phyloP scores from a whole-genome alignment of 2,888 invertebrate genomes.

The Ditula angustiorana region DNA sequence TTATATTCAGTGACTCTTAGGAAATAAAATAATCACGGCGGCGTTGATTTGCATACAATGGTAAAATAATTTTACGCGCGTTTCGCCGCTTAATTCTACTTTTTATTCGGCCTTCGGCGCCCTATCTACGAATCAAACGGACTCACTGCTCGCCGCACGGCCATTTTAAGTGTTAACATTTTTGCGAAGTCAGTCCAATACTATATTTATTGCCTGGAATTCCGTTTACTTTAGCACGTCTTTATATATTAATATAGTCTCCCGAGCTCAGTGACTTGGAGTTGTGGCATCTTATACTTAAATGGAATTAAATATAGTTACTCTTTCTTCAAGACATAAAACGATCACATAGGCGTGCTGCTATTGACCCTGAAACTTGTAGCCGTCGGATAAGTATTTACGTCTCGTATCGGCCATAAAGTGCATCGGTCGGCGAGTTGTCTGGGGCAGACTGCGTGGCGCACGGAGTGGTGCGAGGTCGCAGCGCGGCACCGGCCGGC shows the following conservation, averaged over 20 bases:
- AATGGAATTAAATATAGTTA: neutral
- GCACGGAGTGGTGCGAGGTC: slow-evolving; percentile 40
- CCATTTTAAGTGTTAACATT: slow-evolving; percentile 81
- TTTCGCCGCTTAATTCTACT: slow-evolving; percentile 84
- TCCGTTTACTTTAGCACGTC: slow-evolving; percentile 6
- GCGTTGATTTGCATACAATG: slow-evolving; percentile 85
- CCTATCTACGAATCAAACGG: slow-evolving; percentile 84
- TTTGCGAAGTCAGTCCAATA: slow-evolving; percentile 58
- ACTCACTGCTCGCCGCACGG: slow-evolving; percentile 63
- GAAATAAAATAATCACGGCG: slow-evolving; percentile 85
- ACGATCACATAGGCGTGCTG: neutral
- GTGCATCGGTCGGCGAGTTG: slow-evolving; percentile 59
- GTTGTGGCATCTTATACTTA: neutral
- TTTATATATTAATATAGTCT: neutral
- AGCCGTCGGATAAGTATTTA: slow-evolving; percentile 35
- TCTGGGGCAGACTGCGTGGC: slow-evolving; percentile 75
- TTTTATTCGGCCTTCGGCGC: slow-evolving; percentile 82
- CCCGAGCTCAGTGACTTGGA: neutral
- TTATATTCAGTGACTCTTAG: slow-evolving; percentile 82
- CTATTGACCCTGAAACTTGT: slow-evolving; percentile 35
- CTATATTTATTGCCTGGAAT: slow-evolving; percentile 34
- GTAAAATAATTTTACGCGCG: slow-evolving; percentile 86
- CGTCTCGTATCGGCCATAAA: slow-evolving; percentile 54
- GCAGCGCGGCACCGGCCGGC: slow-evolving; percentile 49
- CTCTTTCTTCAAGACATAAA: neutral